These are phyloP conservation scores for Acrocephalus kingi DNA, from an alignment of 2,113 vertebrate species.

Conservation along the genomic window DNA sequence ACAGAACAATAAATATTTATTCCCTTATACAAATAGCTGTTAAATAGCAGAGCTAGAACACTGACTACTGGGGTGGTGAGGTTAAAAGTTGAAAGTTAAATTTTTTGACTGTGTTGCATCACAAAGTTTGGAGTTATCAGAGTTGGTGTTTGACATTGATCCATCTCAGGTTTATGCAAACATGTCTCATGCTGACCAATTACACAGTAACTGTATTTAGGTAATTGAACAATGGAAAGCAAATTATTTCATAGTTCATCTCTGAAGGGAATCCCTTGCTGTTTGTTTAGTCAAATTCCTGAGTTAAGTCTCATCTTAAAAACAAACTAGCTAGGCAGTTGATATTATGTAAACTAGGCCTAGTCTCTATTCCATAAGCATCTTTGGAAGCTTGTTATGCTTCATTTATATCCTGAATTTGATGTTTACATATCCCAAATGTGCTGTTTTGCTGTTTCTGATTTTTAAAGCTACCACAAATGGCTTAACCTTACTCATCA, in stretches of 20 bases:
- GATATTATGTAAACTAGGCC: neutral
- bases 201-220: neutral
- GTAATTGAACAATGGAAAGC: neutral
- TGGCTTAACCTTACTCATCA: neutral
- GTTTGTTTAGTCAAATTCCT: constrained; percentile 10
- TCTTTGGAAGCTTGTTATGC: neutral
- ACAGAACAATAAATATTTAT: constrained; percentile 38
- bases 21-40: neutral
- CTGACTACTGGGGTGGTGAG: neutral
- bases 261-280: neutral
- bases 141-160: neutral
- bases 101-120: neutral
- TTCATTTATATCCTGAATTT: constrained; percentile 13
- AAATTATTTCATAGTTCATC: neutral
- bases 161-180: neutral
- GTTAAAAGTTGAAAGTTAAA: neutral
- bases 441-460: neutral
- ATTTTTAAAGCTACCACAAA: neutral
- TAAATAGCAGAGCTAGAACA: neutral
- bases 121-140: neutral
- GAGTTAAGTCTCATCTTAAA: constrained; percentile 19
- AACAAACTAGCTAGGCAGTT: neutral
- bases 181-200: neutral
- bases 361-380: neutral
- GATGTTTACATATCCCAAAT: constrained; percentile 30